Percentiles rank a stretch among this genome's conserved stretches.
phyloP scores from a whole-genome alignment of 2,888 invertebrate species.

The Macaria notata region DNA sequence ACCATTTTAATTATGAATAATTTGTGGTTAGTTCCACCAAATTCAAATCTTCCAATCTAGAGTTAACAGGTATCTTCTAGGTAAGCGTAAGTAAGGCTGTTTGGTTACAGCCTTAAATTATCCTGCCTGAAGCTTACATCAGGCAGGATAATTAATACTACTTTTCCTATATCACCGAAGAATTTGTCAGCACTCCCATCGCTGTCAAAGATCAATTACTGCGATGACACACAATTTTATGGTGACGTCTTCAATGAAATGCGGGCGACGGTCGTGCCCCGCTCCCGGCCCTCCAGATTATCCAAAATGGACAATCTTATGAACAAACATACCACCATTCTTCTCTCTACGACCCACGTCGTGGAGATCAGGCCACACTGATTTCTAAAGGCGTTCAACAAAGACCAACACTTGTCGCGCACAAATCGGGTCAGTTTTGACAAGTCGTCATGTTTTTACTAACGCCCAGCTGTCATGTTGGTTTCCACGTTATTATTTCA shows the following conservation, averaged over 20 bases:
- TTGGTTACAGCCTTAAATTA: too few relatives aligned
- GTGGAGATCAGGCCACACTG: constrained; percentile 70
- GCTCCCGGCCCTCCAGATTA: constrained; percentile 63
- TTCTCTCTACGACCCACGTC: constrained; percentile 48
- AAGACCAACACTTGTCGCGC: constrained; percentile 74
- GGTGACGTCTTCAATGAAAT: constrained; percentile 48
- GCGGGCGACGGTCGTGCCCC: constrained; percentile 58
- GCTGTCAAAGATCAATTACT: not conserved
- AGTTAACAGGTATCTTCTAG: too few relatives aligned
- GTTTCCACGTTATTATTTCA: constrained; percentile 59
- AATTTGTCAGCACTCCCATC: not conserved
- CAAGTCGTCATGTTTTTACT: constrained; percentile 80
- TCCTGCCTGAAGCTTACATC: too few relatives aligned
- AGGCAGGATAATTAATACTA: too few relatives aligned
- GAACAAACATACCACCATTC: constrained; percentile 66
- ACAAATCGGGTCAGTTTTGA: constrained; percentile 79
- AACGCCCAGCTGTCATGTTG: constrained; percentile 73
- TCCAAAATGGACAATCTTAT: constrained; percentile 62
- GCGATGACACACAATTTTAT: not conserved
- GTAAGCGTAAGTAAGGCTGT: too few relatives aligned
- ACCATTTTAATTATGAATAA: too few relatives aligned
- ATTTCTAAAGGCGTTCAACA: constrained; percentile 70
- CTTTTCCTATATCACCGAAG: too few relatives aligned
- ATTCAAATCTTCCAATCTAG: too few relatives aligned
- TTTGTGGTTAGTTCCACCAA: too few relatives aligned